Evolutionary conservation across 2,113 vertebrate species (phyloP), one percentile per base, ranked within the genome.

Genomic region (Centropristis striata): DNA sequence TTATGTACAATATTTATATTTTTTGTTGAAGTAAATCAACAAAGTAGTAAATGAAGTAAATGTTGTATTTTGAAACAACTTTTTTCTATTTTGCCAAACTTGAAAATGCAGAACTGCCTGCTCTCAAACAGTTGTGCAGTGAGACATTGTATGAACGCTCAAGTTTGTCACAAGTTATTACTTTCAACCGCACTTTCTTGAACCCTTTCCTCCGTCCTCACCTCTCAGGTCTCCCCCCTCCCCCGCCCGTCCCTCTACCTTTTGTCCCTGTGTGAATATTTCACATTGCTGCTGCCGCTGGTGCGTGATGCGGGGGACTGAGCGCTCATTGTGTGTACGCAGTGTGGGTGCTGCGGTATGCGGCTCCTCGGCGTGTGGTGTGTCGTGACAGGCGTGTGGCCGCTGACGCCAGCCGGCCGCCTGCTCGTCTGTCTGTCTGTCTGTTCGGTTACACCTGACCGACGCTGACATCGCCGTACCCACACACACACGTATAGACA

Each of bases 261-360:
- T 92, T 91, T 93, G 91, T 94, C 90, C 87, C 90, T 61, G 89
- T 88, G 88, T 90, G 93, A 95, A 95, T 95, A 92, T 90, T 95
- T 95, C 84, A 90, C 93, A 95, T 95, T 95, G 91, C 92, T 95
- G 93, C 83, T 92, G 93, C 91, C 87, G 86, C 89, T 94, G 95
- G 93, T 94, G 94, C 94, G 87, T 95, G 94, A 93, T 94, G 91
- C 81, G 4, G 65, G 84, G 83, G 83, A 95, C 95, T 95, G 93
- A 95, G 94, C 80, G n/a, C 28, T 86, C 93, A 92, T 95, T 95
- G 94, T 95, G 87, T 69, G 80, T 71, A 68, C 46, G 67, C 84
- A 51, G 92, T 92, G 94, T 95, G 93, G 95, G 94, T 73, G 90
- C 90, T 85, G 76, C 76, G 93, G 93, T 93, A 95, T 95, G 95